These are phyloP conservation scores for Drosophila nigromelanica DNA, from an alignment of 1,140 invertebrate species.

Conservation along the genomic window DNA sequence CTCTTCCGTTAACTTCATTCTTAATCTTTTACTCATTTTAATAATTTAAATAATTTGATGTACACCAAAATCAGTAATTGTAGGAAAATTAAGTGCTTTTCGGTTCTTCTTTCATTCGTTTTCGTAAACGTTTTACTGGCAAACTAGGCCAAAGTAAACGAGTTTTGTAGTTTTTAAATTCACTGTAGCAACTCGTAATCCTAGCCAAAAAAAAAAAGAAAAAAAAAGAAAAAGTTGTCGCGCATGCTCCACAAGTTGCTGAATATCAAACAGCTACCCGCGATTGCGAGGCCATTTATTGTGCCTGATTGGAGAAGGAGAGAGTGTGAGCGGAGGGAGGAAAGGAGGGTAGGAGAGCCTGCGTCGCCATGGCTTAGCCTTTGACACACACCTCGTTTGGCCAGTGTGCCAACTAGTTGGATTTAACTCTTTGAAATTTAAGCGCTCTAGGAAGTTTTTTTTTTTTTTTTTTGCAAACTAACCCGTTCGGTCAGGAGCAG, in stretches of 20 bases:
- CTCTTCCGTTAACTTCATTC: too few relatives aligned
- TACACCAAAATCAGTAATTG: too few relatives aligned
- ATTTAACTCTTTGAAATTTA: slow-evolving; percentile 16
- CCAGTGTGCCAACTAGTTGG: slow-evolving; percentile 9
- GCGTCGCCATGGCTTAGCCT: not conserved
- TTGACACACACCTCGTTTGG: not conserved
- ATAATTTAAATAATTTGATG: too few relatives aligned
- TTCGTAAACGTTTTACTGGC: not conserved
- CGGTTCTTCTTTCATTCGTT: too few relatives aligned
- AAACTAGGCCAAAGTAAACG: too few relatives aligned
- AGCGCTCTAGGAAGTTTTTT: not conserved
- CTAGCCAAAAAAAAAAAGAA: not conserved
- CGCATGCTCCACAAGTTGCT: slow-evolving; percentile 27
- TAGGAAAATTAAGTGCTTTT: too few relatives aligned
- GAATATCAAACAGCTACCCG: slow-evolving; percentile 5
- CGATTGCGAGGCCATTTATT: slow-evolving; percentile 24
- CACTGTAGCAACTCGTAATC: not conserved
- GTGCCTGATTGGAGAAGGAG: slow-evolving; percentile 1
- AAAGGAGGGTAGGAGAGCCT: not conserved
- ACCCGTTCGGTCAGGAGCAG: too few relatives aligned
- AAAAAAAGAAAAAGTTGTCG: slow-evolving; percentile 24
- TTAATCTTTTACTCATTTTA: too few relatives aligned
- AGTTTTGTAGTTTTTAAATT: not conserved
- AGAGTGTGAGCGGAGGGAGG: too few relatives aligned
- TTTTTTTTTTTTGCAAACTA: not conserved